A percentile compares a stretch with the other conserved stretches of the same genome.
These are phyloP conservation scores for Bombus picipes DNA, from an alignment of 1,140 invertebrate species.

Conservation along the genomic window DNA sequence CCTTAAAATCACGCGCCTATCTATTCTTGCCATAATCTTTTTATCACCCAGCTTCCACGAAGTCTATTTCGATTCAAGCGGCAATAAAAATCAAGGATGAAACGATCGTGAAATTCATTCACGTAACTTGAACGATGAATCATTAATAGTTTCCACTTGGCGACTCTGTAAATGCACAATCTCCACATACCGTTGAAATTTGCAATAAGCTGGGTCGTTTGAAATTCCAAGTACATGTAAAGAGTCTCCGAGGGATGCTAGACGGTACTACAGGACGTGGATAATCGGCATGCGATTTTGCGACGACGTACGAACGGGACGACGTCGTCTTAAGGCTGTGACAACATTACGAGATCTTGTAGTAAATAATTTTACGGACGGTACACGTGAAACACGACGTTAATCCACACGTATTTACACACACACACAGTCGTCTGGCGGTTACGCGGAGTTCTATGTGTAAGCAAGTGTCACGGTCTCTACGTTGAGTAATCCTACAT, in stretches of 20 bases:
- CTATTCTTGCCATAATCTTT: not conserved
- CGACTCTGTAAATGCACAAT: not conserved
- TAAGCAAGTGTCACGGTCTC: slow-evolving; percentile 29
- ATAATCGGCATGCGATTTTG: not conserved
- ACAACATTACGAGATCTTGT: not conserved
- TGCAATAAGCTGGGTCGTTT: not conserved
- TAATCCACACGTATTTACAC: slow-evolving; percentile 5
- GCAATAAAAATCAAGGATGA: slow-evolving; percentile 1
- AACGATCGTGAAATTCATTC: slow-evolving; percentile 9
- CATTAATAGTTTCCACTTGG: slow-evolving; percentile 3
- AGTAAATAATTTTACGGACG: slow-evolving; percentile 27
- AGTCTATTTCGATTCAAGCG: not conserved
- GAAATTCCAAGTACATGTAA: not conserved
- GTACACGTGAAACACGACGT: slow-evolving; percentile 16
- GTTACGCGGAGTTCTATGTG: not conserved
- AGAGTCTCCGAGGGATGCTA: not conserved
- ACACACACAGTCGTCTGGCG: too few species aligned
- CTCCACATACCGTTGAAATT: not conserved
- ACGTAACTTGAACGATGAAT: not conserved
- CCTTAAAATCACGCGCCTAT: not conserved
- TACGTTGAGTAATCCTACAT: slow-evolving; percentile 16
- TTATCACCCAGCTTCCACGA: slow-evolving; percentile 3
- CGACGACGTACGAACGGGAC: not conserved
- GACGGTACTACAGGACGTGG: not conserved
- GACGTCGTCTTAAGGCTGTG: not conserved